Percentiles rank a stretch among this genome's conserved stretches.
Evolutionary conservation across 1,140 invertebrate species (phyloP).

Genomic region (Heliothis virescens): DNA sequence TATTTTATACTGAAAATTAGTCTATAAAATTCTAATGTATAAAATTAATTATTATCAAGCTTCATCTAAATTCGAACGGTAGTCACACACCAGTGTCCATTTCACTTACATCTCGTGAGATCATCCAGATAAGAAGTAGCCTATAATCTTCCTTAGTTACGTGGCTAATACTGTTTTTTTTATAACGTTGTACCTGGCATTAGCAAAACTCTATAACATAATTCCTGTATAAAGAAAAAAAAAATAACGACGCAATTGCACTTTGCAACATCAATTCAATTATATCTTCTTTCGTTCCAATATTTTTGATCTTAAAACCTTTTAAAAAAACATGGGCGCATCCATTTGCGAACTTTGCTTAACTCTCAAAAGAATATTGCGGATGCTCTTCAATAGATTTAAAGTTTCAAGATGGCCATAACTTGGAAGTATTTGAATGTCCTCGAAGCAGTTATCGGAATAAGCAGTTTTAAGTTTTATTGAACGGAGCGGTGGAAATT

Average conservation of each 20-base stretch:
- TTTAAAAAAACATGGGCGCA: background rate
- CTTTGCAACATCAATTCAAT: too few species aligned
- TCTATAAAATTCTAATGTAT: too few species aligned
- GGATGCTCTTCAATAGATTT: constrained; percentile 20
- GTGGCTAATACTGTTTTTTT: too few species aligned
- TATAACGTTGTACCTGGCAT: too few species aligned
- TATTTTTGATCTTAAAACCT: background rate
- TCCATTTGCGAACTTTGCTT: background rate
- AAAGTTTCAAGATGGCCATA: constrained; percentile 26
- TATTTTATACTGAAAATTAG: background rate
- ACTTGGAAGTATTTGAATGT: constrained; percentile 16
- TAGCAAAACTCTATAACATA: too few species aligned
- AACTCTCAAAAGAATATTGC: constrained; percentile 24
- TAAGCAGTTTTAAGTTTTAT: constrained; percentile 40
- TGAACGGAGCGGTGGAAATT: constrained; percentile 6
- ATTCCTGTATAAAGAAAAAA: background rate
- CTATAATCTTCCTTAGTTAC: too few species aligned
- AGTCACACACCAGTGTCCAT: too few species aligned
- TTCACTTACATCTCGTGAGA: too few species aligned
- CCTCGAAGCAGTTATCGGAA: constrained; percentile 29
- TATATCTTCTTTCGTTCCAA: too few species aligned
- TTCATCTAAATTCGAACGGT: too few species aligned
- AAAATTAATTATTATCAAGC: too few species aligned
- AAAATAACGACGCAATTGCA: background rate
- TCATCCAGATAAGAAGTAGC: too few species aligned